Conservation (phyloP, 64 coral and sea anemone genomes). For the Dendronephthya gigantea region DNA sequence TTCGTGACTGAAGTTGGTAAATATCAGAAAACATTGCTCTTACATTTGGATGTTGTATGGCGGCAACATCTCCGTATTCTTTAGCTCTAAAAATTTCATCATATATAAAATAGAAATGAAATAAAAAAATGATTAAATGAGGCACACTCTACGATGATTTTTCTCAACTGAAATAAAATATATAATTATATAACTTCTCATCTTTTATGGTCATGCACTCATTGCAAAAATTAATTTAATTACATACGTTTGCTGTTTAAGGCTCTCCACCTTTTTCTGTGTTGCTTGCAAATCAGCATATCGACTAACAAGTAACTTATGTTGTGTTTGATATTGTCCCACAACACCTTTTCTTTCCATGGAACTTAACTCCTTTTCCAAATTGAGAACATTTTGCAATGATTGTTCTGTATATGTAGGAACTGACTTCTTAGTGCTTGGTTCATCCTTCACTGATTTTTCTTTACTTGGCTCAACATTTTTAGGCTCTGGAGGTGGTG, state of each 20-base stretch:
- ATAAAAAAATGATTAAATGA: no score
- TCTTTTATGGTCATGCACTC: no score
- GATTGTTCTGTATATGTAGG: not conserved
- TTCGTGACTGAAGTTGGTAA: slow-evolving; percentile 44
- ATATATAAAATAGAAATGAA: not conserved
- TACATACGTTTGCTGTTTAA: slow-evolving; percentile 1
- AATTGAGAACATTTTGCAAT: not conserved
- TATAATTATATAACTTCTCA: no score
- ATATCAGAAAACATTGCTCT: slow-evolving; percentile 58
- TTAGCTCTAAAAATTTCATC: slow-evolving; percentile 37
- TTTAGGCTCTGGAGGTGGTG: no score
- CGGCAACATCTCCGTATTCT: slow-evolving; percentile 74
- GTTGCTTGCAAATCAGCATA: not conserved
- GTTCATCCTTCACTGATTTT: not conserved
- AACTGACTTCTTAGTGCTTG: not conserved
- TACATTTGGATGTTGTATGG: slow-evolving; percentile 46
- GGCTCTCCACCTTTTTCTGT: not conserved
- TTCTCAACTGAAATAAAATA: no score
- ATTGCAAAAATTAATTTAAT: no score
- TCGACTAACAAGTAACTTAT: not conserved
- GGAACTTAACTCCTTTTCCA: not conserved
- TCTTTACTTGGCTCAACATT: not conserved
- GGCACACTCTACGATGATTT: no score
- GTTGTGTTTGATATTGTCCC: not conserved
- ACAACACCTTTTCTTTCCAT: not conserved